Conservation (phyloP, 1,140 invertebrate genomes). For the Micrasema minimum region DNA sequence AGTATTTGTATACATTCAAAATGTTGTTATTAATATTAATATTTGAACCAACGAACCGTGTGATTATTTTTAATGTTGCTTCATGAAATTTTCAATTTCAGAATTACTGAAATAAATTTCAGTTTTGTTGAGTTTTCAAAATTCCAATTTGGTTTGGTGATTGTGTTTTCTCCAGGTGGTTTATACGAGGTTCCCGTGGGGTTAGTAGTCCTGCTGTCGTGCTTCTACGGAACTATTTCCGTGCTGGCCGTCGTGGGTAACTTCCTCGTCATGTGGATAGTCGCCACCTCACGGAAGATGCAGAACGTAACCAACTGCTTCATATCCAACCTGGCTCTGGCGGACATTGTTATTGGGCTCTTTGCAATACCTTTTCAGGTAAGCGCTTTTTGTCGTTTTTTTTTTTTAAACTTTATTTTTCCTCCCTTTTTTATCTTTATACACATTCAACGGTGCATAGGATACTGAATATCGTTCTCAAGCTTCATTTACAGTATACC, state of each 20-base stretch:
- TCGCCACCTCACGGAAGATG: constrained; percentile 78
- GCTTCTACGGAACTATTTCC: constrained; percentile 85
- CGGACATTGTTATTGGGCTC: constrained; percentile 82
- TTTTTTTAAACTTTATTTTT: background rate
- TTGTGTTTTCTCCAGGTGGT: constrained; percentile 57
- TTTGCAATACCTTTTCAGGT: constrained; percentile 86
- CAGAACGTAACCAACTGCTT: constrained; percentile 86
- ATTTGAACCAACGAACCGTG: background rate
- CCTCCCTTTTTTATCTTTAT: too few species aligned
- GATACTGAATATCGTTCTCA: too few species aligned
- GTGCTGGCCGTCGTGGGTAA: constrained; percentile 84
- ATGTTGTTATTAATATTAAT: too few species aligned
- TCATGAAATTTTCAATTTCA: background rate
- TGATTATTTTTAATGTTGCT: background rate
- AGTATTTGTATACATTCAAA: too few species aligned
- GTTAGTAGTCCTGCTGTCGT: constrained; percentile 78
- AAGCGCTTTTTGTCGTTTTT: too few species aligned
- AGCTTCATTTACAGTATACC: too few species aligned
- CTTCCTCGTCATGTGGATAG: constrained; percentile 83
- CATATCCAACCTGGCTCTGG: constrained; percentile 82
- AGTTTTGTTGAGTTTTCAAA: background rate
- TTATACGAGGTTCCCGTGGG: constrained; percentile 79
- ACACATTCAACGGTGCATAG: too few species aligned
- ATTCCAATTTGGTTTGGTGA: background rate
- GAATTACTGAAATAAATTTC: background rate